Conservation (phyloP, 2,113 vertebrate genomes). For the Ptychochromis oligacanthus region DNA sequence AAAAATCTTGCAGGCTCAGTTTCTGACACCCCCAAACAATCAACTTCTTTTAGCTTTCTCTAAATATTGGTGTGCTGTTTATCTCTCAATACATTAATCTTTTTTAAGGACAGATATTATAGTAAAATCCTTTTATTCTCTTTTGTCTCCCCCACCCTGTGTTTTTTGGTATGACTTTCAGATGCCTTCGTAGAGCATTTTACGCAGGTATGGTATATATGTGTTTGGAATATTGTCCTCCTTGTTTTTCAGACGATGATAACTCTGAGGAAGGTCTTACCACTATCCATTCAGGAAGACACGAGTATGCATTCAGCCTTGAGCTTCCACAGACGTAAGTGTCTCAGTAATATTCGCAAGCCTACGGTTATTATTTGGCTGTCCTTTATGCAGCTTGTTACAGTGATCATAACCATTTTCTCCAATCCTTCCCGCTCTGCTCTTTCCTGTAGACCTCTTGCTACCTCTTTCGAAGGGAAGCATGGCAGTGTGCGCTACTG, state of each 20-base stretch:
- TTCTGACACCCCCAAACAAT: conserved; percentile 3
- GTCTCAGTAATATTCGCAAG: not conserved
- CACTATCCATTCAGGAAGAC: conserved; percentile 96
- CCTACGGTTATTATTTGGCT: not conserved
- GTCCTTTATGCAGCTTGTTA: not conserved
- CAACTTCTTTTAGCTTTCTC: conserved; percentile 16
- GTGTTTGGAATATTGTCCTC: conserved; percentile 84
- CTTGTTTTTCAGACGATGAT: conserved; percentile 91
- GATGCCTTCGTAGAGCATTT: conserved; percentile 77
- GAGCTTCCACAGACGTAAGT: conserved; percentile 99
- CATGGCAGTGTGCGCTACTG: conserved; percentile 99
- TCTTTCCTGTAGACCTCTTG: conserved; percentile 89
- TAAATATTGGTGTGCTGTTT: conserved; percentile 30
- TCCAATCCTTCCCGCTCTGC: conserved; percentile 58
- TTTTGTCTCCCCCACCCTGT: conserved; percentile 76
- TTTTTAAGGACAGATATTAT: conserved; percentile 44
- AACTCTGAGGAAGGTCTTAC: conserved; percentile 97
- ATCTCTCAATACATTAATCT: conserved; percentile 49
- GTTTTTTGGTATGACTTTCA: conserved; percentile 75
- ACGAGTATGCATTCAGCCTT: conserved; percentile 99
- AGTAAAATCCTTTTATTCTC: conserved; percentile 73
- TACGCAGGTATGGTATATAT: conserved; percentile 83
- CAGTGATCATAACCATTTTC: not conserved
- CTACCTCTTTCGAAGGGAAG: conserved; percentile 99
- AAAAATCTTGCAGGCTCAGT: not conserved